Base-by-base conservation (phyloP, 2,888 invertebrate genomes). In the Hetaerina titia region DNA sequence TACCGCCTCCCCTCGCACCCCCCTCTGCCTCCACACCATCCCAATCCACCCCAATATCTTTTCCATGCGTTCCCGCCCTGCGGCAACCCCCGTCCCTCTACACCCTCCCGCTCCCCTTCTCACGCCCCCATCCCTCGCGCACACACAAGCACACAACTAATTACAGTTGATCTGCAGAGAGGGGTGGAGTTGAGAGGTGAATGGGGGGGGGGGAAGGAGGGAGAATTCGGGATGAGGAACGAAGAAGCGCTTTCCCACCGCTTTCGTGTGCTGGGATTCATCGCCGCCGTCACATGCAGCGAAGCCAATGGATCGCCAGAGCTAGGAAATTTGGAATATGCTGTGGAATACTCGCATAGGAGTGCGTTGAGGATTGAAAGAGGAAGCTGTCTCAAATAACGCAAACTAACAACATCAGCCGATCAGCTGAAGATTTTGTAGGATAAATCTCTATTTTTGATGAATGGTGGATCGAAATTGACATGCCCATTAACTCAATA, bases 231-330 rank as follows among this genome's bases (percentile, higher is more conserved):
- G n/a, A n/a, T 22, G 7, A 9, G n/a, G 69, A 69, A 69, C 9
- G 7, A 69, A n/a, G 69, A 69, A 17, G 57, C 57, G 25, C 58
- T 25, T 60, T 60, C 58, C 90, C 58, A 25, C 90, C 11, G 58
- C 57, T 90, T 17, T 60, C 25, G 58, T 90, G 19, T 25, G 58
- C 90, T 60, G 90, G 60, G 90, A 90, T 90, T 90, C 90, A 60
- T 90, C 22, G 81, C 81, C 81, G n/a, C 81, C 81, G 90, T 58
- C 60, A 60, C 58, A 57, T 89, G 88, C 88, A 56, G 88, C 45
- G 25, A 22, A 56, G 45, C 22, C 56, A 45, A 89, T 88, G 88
- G 88, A 89, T 45, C 56, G 88, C 45, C 45, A 31, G 88, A 15
- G 56, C 13, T 17, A 45, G 88, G 88, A 19, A 22, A 22, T 11